phyloP scores from a whole-genome alignment of 1,140 invertebrate genomes.

The Dysdera silvatica region DNA sequence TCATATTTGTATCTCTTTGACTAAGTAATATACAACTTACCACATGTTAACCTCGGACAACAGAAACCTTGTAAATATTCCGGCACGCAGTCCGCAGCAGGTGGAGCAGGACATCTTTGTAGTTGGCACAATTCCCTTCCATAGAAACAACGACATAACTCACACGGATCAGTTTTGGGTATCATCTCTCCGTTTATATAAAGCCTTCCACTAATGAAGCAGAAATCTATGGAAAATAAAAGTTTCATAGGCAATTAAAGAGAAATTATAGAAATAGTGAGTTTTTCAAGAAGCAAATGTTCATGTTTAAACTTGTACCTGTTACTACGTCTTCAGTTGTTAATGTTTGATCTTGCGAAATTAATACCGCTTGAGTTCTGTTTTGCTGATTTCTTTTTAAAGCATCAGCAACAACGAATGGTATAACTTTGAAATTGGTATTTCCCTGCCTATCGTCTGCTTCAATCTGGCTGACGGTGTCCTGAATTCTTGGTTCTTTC shows the following conservation, averaged over 20 bases:
- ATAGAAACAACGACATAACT: conserved; percentile 51
- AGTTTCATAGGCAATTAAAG: no score
- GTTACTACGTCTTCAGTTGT: conserved; percentile 15
- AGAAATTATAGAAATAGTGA: no score
- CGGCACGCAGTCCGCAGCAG: conserved; percentile 44
- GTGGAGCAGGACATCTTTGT: conserved; percentile 48
- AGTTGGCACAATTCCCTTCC: conserved; percentile 50
- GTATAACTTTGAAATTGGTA: conserved; percentile 59
- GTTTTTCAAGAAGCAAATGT: neutral
- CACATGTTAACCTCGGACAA: conserved; percentile 50
- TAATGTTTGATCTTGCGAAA: neutral
- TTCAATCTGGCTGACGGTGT: conserved; percentile 9
- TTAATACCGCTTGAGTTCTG: neutral
- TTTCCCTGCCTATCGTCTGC: conserved; percentile 1
- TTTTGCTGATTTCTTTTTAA: conserved; percentile 42
- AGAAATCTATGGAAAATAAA: conserved; percentile 38
- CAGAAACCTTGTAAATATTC: conserved; percentile 40
- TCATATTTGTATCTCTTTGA: no score
- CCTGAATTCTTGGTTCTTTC: conserved; percentile 21
- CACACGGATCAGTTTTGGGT: conserved; percentile 45
- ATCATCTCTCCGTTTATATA: conserved; percentile 49
- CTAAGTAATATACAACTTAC: no score
- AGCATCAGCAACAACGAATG: conserved; percentile 69
- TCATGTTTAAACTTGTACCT: conserved; percentile 3
- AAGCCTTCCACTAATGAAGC: conserved; percentile 44